phyloP scores from a whole-genome alignment of 2,113 vertebrate species.

The Diphyllodes magnificus region DNA sequence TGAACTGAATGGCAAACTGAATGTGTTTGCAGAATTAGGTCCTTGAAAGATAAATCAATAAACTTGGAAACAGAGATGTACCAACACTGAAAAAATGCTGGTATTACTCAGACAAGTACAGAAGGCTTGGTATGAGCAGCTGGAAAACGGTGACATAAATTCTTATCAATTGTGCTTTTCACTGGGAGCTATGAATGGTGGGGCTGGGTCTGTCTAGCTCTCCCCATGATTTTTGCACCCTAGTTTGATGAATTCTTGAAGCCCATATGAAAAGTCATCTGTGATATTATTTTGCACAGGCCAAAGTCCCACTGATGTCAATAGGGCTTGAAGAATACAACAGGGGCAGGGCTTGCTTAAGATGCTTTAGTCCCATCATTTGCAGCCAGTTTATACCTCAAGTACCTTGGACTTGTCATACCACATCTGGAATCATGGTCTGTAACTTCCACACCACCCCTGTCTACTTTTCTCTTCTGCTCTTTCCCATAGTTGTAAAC shows the following conservation, averaged over 20 bases:
- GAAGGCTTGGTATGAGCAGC: background rate
- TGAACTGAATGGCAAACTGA: background rate
- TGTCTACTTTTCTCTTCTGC: background rate
- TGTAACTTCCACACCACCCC: background rate
- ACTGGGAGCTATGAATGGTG: rapidly evolving
- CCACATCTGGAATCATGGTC: background rate
- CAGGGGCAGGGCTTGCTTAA: background rate
- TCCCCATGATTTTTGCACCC: background rate
- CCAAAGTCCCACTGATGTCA: background rate
- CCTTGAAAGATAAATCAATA: background rate
- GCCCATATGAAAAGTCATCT: background rate
- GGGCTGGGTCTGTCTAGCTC: background rate
- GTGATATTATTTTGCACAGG: background rate
- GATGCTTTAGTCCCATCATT: background rate
- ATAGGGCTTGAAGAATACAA: background rate
- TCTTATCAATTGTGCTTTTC: background rate
- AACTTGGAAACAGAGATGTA: background rate
- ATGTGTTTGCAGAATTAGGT: background rate
- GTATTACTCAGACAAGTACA: background rate
- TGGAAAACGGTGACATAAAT: background rate
- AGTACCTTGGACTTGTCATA: background rate
- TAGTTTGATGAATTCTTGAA: background rate
- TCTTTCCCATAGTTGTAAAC: background rate
- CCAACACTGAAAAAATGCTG: background rate
- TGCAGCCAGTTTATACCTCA: background rate